These are phyloP conservation scores for Eucidaris tribuloides DNA, from an alignment of 35 echinoderm and acorn worm genomes.

Conservation along the genomic window DNA sequence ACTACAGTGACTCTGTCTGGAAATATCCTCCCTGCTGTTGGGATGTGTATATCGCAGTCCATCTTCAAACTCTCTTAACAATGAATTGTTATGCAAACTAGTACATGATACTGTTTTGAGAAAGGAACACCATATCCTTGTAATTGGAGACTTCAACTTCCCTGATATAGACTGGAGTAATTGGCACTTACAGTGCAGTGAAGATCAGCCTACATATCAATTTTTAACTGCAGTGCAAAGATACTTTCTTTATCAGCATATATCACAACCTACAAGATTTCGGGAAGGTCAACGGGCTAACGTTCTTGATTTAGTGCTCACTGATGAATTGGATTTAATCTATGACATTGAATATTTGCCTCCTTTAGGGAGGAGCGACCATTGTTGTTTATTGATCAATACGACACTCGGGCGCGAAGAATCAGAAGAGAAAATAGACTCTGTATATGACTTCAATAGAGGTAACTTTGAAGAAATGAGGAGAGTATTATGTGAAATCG, in stretches of 20 bases:
- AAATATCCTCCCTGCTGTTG: too few species aligned
- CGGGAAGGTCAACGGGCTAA: neutral
- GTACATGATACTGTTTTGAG: neutral
- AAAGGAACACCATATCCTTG: neutral
- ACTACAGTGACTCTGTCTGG: too few species aligned
- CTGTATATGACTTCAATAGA: neutral
- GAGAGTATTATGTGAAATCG: neutral
- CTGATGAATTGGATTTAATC: neutral
- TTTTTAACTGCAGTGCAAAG: neutral
- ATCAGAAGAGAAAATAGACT: neutral
- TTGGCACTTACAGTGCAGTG: neutral
- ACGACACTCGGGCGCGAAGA: neutral
- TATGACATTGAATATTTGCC: slow-evolving; percentile 7
- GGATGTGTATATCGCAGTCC: too few species aligned
- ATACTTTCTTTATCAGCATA: slow-evolving; percentile 3
- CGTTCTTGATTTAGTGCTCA: slow-evolving; percentile 19
- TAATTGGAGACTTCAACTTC: slow-evolving; percentile 10
- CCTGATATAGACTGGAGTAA: slow-evolving; percentile 16
- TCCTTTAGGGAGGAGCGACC: slow-evolving; percentile 17
- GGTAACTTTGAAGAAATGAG: neutral
- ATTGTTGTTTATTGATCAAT: neutral
- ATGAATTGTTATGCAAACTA: too few species aligned
- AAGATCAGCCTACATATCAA: slow-evolving; percentile 9
- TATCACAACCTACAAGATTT: slow-evolving; percentile 8
- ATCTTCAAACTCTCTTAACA: too few species aligned